Conservation (phyloP, 2,797 vertebrate genomes). For the Thamnophis elegans region DNA sequence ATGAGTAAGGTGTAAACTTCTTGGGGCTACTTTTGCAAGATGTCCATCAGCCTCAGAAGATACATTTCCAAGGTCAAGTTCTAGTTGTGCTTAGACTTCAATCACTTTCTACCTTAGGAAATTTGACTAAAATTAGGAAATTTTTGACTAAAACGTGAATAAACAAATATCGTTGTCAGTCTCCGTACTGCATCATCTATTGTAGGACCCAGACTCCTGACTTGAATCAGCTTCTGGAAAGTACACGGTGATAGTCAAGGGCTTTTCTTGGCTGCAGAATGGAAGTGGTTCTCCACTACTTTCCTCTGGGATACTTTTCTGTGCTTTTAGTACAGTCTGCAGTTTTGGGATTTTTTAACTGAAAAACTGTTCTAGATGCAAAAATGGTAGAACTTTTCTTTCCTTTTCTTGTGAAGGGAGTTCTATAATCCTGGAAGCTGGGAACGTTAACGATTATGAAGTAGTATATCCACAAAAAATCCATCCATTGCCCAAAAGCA, state of each 20-base stretch:
- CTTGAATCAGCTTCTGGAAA: too few relatives aligned
- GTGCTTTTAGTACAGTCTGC: too few relatives aligned
- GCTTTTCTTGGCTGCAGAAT: too few relatives aligned
- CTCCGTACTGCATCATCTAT: too few relatives aligned
- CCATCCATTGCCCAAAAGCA: constrained; percentile 50
- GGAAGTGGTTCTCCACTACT: too few relatives aligned
- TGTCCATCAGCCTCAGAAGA: not conserved
- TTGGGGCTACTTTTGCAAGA: not conserved
- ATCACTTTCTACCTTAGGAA: too few relatives aligned
- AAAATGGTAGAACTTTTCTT: rapidly evolving
- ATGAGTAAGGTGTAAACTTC: not conserved
- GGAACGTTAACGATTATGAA: constrained; percentile 58
- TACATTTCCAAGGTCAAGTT: not conserved
- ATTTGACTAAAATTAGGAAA: too few relatives aligned
- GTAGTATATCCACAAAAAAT: constrained; percentile 65
- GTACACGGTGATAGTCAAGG: too few relatives aligned
- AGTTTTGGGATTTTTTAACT: not conserved
- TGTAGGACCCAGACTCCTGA: too few relatives aligned
- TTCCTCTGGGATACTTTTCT: too few relatives aligned
- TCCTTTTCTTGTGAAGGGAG: constrained; percentile 40
- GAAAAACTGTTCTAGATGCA: not conserved
- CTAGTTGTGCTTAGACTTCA: not conserved
- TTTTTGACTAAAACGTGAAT: too few relatives aligned
- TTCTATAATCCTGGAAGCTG: constrained; percentile 10
- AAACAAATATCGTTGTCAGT: too few relatives aligned